Conservation (phyloP, 2,888 invertebrate species). For the Drosophila neotestacea region DNA sequence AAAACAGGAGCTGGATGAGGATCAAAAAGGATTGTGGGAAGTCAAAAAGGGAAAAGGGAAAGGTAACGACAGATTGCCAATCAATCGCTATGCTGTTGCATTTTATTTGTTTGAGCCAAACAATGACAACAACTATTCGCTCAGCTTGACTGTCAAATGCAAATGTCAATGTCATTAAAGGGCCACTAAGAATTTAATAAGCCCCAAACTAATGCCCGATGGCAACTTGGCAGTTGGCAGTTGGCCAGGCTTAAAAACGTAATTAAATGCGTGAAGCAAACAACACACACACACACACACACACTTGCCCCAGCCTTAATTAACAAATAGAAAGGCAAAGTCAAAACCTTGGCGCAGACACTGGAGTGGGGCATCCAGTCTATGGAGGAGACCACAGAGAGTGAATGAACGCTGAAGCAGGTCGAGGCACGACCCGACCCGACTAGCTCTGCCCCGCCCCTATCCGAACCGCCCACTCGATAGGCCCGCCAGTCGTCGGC, state of each 20-base stretch:
- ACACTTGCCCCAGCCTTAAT: slow-evolving; percentile 60
- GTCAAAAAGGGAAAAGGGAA: not conserved
- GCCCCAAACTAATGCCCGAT: slow-evolving; percentile 22
- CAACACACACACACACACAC: slow-evolving; percentile 19
- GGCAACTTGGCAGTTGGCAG: slow-evolving; percentile 41
- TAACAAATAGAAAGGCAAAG: slow-evolving; percentile 75
- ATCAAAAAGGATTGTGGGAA: not conserved
- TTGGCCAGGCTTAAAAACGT: slow-evolving; percentile 65
- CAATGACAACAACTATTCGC: slow-evolving; percentile 44
- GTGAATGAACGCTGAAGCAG: slow-evolving; percentile 79
- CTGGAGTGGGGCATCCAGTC: slow-evolving; percentile 28
- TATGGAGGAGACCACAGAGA: slow-evolving; percentile 23
- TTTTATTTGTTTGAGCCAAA: slow-evolving; percentile 66
- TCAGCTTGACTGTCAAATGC: slow-evolving; percentile 46
- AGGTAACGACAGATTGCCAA: slow-evolving; percentile 41
- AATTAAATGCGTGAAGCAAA: slow-evolving; percentile 73
- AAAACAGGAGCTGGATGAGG: slow-evolving; percentile 12
- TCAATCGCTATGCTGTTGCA: slow-evolving; percentile 70
- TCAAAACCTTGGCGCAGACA: slow-evolving; percentile 70
- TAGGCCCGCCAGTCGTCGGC: slow-evolving; percentile 58
- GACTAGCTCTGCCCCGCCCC: not conserved
- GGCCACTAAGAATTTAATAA: slow-evolving; percentile 58
- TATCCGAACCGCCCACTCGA: slow-evolving; percentile 41
- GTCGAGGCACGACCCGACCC: slow-evolving; percentile 17
- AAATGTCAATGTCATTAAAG: slow-evolving; percentile 79